Evolutionary conservation across 2,113 vertebrate genomes (phyloP).

Genomic region (Myiozetetes cayanensis): DNA sequence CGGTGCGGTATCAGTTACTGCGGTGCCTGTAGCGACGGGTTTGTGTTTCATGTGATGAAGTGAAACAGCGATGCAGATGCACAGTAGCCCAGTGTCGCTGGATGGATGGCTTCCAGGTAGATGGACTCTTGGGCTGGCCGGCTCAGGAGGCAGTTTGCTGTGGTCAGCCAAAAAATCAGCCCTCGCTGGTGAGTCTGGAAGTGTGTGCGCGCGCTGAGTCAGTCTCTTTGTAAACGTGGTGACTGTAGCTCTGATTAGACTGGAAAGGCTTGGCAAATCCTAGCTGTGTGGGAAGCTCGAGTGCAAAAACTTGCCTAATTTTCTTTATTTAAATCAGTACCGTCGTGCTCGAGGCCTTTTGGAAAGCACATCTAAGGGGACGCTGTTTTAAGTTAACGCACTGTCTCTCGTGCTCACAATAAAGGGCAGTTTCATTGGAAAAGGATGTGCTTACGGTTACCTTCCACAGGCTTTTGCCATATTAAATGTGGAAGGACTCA

Average conservation of each 20-base stretch:
- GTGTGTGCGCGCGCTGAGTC: not conserved
- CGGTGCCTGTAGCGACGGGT: not conserved
- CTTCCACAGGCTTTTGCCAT: not conserved
- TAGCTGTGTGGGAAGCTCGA: not conserved
- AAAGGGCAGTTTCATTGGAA: not conserved
- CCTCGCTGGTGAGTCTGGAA: constrained; percentile 22
- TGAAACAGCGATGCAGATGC: not conserved
- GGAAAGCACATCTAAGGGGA: constrained; percentile 19
- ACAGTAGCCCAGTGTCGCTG: not conserved
- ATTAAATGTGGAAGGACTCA: not conserved
- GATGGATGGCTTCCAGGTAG: constrained; percentile 22
- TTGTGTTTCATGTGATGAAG: not conserved
- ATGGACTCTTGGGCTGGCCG: not conserved
- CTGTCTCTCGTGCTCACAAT: not conserved
- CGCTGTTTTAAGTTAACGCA: not conserved
- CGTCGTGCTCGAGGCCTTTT: constrained; percentile 16
- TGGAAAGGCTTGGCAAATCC: not conserved
- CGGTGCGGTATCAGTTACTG: not conserved
- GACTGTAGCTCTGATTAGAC: not conserved
- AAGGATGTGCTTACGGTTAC: not conserved
- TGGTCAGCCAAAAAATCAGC: not conserved
- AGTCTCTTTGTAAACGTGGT: not conserved
- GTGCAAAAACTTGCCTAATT: constrained; percentile 29
- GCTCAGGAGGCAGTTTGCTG: not conserved
- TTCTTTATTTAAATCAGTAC: constrained; percentile 40